phyloP scores from a whole-genome alignment of 2,113 vertebrate genomes.

The Butastur rufipennis region DNA sequence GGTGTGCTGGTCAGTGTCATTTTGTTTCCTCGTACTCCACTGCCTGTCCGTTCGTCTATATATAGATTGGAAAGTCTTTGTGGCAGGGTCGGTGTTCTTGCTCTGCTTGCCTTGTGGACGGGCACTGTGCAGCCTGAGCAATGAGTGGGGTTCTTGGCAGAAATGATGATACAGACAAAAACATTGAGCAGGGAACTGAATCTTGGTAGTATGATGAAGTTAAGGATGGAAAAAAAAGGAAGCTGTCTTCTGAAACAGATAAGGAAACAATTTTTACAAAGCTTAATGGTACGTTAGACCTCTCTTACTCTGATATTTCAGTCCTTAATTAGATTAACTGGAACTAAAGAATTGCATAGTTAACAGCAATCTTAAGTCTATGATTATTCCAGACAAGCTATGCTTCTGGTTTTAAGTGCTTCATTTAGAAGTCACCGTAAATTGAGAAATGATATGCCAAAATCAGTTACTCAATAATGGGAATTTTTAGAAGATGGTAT shows the following conservation, averaged over 20 bases:
- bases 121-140: neutral
- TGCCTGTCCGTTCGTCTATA: rapidly evolving
- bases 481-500: neutral
- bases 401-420: neutral
- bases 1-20: rapidly evolving
- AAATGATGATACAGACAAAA: neutral
- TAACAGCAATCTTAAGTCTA: neutral
- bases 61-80: neutral
- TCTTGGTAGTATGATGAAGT: neutral
- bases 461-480: neutral
- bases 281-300: neutral
- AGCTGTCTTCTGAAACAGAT: neutral
- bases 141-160: neutral
- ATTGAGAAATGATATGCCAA: neutral
- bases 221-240: neutral
- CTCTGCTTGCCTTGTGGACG: neutral
- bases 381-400: neutral
- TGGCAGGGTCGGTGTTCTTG: neutral
- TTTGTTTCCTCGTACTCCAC: neutral
- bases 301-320: neutral
- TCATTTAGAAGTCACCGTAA: neutral
- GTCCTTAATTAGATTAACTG: neutral
- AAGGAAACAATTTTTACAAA: neutral
- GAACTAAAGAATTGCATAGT: neutral
- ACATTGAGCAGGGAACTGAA: neutral